phyloP scores from a whole-genome alignment of 2,888 invertebrate species.

The Euplagia quadripunctaria region DNA sequence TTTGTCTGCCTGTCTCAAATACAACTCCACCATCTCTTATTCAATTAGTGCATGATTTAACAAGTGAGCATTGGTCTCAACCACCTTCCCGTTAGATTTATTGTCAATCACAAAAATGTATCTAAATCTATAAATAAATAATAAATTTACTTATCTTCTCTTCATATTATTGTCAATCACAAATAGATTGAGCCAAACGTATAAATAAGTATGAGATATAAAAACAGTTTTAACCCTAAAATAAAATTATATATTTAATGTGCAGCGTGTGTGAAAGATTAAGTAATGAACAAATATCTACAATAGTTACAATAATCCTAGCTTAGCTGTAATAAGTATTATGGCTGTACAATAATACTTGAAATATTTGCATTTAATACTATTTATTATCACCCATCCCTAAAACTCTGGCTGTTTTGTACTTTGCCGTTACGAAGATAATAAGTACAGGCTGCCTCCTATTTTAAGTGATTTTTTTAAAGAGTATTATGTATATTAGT shows the following conservation, averaged over 20 bases:
- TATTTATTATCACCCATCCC: conserved; percentile 14
- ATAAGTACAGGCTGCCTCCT: not conserved
- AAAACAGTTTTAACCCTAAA: not conserved
- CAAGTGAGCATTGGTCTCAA: conserved; percentile 63
- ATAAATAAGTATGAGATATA: not conserved
- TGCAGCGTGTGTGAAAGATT: conserved; percentile 4
- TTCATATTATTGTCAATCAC: conserved; percentile 25
- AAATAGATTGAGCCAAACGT: conserved; percentile 12
- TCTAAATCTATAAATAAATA: conserved; percentile 3
- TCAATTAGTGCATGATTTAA: conserved; percentile 53
- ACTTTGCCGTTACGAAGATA: not conserved
- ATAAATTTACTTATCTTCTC: not conserved
- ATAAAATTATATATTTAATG: not conserved
- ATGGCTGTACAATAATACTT: conserved; percentile 22
- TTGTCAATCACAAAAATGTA: conserved; percentile 47
- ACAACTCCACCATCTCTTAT: conserved; percentile 7
- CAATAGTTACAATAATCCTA: not conserved
- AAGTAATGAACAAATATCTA: not conserved
- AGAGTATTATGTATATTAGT: too few species aligned
- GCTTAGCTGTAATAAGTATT: conserved; percentile 14
- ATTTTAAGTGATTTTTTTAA: not conserved
- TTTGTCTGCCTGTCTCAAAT: not conserved
- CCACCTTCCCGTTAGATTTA: conserved; percentile 50
- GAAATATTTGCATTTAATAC: conserved; percentile 2
- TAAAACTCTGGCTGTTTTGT: conserved; percentile 2